These are phyloP conservation scores for Cichlasoma orientale DNA, from an alignment of 2,797 vertebrate species.

Conservation along the genomic window DNA sequence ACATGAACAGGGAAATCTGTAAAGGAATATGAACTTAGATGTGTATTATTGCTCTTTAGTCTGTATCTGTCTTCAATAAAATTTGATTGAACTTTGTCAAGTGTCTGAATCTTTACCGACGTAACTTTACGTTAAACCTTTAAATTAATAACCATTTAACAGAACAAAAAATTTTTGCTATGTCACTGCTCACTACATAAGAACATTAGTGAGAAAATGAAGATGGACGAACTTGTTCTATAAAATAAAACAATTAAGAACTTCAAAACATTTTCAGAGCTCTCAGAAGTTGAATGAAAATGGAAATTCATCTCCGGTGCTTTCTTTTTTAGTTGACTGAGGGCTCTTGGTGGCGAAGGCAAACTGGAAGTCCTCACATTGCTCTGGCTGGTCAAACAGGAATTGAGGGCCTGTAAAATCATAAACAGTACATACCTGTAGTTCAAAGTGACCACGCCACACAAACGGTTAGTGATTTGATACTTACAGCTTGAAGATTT, in stretches of 20 bases:
- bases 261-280: not conserved
- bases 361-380: constrained; percentile 78
- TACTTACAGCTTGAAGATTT: constrained; percentile 72
- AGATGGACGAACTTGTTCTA: not conserved
- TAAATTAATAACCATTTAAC: not conserved
- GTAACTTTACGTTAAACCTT: not conserved
- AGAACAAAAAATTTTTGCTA: not conserved
- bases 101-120: not conserved
- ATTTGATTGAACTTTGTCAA: constrained; percentile 3
- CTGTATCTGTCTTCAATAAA: constrained; percentile 18
- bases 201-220: not conserved
- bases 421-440: not conserved
- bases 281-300: constrained; percentile 80
- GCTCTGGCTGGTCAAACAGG: constrained; percentile 74
- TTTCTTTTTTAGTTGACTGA: constrained; percentile 36
- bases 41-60: constrained; percentile 12
- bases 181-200: not conserved
- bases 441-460: not conserved
- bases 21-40: not conserved
- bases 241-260: not conserved
- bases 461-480: not conserved
- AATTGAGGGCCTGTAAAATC: constrained; percentile 67
- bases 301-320: constrained; percentile 63
- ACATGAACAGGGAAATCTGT: not conserved
- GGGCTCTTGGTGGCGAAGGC: constrained; percentile 68